Base-by-base conservation (phyloP, 2,113 vertebrate species). In the Thunnus thynnus region DNA sequence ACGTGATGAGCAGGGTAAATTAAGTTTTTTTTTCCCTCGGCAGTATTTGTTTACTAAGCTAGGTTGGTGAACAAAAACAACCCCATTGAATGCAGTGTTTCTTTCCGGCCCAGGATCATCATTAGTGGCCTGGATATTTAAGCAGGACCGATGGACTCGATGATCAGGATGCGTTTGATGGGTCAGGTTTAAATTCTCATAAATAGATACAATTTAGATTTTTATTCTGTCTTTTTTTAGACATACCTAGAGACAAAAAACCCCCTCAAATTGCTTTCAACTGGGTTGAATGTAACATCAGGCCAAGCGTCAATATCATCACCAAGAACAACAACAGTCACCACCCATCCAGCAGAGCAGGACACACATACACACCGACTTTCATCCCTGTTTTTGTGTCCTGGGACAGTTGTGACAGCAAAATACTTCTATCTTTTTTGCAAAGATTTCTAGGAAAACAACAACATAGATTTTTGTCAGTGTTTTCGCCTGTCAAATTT, bases 121-220 rank as follows among this genome's bases (percentile, higher is more conserved):
- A 13, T 0, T 16, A 82, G 80, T 87, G 88, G 86, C 88, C 85
- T 90, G 78, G 85, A 80, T 30, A 52, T 17, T 32, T 41, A 41
- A 18, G 41, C 51, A 80, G 79, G 75, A 83, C 69, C 67, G 48
- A 74, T 88, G 76, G 85, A 83, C 77, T 76, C 20, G 54, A 60
- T 74, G 70, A 85, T 62, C 80, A 84, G 68, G 65, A 32, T 54
- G 77, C 58, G 61, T 74, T 51, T 76, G 10, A 57, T 51, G 56
- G 67, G 32, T 77, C 30, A 20, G 51, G 50, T 85, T 78, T 88
- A 58, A 85, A 71, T 60, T 76, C 2, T n/a, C 5, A 44, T 64
- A 30, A 44, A 76, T 64, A 54, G 2, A 54, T 9, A 51, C 0
- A 16, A 3, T 41, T 58, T 22, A 7, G 0, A 41, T 30, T 51